Percentiles rank a stretch among this genome's conserved stretches.
These are phyloP conservation scores for Coboldia fuscipes DNA, from an alignment of 1,140 invertebrate species.

Conservation along the genomic window DNA sequence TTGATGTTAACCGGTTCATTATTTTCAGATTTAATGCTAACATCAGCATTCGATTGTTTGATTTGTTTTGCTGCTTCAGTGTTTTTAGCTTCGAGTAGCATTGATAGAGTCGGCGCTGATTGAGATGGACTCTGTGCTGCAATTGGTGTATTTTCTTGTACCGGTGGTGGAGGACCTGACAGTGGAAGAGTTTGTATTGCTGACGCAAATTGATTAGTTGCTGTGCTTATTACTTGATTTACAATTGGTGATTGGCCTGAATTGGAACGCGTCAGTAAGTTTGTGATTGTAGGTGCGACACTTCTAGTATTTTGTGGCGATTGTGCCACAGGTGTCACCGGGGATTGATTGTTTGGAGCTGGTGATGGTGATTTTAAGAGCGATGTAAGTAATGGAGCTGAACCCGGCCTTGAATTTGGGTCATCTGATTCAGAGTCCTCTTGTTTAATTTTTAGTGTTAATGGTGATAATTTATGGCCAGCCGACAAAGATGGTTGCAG, in stretches of 20 bases:
- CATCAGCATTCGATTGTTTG: not conserved
- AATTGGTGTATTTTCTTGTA: not conserved
- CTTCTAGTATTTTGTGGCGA: conserved; percentile 16
- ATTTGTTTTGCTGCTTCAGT: not conserved
- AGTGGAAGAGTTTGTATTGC: conserved; percentile 1
- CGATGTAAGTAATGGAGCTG: conserved; percentile 61
- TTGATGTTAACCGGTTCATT: not conserved
- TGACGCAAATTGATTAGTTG: not conserved
- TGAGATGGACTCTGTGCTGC: conserved; percentile 26
- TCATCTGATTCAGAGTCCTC: conserved; percentile 19
- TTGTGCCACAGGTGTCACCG: conserved; percentile 23
- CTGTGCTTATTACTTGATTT: not conserved
- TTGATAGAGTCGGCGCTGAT: conserved; percentile 38
- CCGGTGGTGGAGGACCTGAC: not conserved
- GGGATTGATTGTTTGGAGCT: conserved; percentile 16
- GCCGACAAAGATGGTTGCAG: conserved; percentile 2
- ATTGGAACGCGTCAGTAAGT: conserved; percentile 23
- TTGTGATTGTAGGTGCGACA: conserved; percentile 26
- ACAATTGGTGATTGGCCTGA: conserved; percentile 6
- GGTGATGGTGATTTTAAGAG: conserved; percentile 51
- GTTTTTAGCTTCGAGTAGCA: conserved; percentile 36
- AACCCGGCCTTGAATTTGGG: conserved; percentile 5
- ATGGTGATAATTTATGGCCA: not conserved
- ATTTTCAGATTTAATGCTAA: not conserved
- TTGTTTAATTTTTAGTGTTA: conserved; percentile 13